Base-by-base conservation (phyloP, 2,888 invertebrate genomes). In the Cataglyphis cursor region DNA sequence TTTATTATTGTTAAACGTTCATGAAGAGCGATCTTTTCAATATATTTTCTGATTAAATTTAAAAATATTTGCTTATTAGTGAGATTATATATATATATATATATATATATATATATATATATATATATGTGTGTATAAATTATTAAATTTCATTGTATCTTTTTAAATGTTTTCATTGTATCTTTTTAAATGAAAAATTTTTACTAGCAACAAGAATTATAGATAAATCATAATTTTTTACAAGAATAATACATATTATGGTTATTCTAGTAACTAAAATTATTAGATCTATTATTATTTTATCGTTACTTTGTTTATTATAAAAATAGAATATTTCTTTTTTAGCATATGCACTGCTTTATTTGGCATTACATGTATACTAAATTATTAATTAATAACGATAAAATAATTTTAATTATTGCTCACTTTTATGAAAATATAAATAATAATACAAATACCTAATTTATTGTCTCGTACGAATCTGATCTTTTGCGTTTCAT, bases 401-500 rank as follows among this genome's bases (percentile, higher is more conserved):
- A 44, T 44, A 51, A 51, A 51, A 51, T 51, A 1, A 9, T 10
- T 24, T 54, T 54, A 0, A 72, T 35, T 24, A 31, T 38, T 54
- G 4, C n/a, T 35, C 21, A n/a, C 38, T 54, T 72, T 12, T 57
- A 6, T 24, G 31, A 72, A 28, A 51, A n/a, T 51, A 51, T 28
- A 41, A 44, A 35, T 61, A 0, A 51, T 51, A 24, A 59, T 57
- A 24, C 57, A 73, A 44, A 15, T 73, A 73, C 57, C 72, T 3
- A 24, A 24, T 72, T 54, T 31, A 0, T 38, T 10, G 57, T 73
- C 8, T 59, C 12, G 24, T 24, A 21, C 18, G 0, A 28, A n/a
- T 38, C 15, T 38, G 12, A 54, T 38, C 18, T 1, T 61, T 28
- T 21, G n/a, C 12, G 2, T 61, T 12, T 41, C n/a, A 61, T 61